Conservation (phyloP, 1,140 invertebrate species). For the Periplaneta americana region DNA sequence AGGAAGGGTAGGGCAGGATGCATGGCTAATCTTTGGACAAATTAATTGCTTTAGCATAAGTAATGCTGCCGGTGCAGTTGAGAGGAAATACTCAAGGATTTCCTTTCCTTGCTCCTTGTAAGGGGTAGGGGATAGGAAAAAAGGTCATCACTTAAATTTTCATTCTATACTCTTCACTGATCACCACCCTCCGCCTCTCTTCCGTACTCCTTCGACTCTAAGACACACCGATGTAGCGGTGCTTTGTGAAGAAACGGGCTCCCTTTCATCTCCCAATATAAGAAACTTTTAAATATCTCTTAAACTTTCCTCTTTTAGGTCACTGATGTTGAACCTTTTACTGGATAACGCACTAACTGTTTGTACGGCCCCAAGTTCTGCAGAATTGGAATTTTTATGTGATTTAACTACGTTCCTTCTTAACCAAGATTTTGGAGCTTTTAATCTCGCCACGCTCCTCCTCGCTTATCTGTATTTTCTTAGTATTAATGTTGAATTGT, state of each 20-base stretch:
- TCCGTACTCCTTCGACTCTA: not conserved
- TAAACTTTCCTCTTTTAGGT: not conserved
- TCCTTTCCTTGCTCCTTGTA: not conserved
- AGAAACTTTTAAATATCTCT: not conserved
- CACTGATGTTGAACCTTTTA: not conserved
- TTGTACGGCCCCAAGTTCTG: not conserved
- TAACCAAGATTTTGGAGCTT: no score
- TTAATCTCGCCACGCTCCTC: no score
- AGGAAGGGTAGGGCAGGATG: not conserved
- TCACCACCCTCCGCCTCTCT: not conserved
- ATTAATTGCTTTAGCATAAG: slow-evolving; percentile 20
- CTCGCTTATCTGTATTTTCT: no score
- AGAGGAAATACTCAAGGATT: slow-evolving; percentile 6
- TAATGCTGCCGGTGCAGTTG: slow-evolving; percentile 6
- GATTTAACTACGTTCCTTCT: no score
- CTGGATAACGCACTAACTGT: not conserved
- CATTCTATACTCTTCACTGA: slow-evolving; percentile 4
- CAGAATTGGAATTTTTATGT: not conserved
- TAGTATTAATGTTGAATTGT: no score
- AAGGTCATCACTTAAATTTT: slow-evolving; percentile 13
- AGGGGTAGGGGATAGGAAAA: not conserved
- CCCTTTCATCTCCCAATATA: not conserved
- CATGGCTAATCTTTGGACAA: slow-evolving; percentile 19
- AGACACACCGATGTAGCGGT: not conserved
- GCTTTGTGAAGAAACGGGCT: not conserved